Base-by-base conservation (phyloP, 2,113 vertebrate genomes). In the Ciconia stormi region DNA sequence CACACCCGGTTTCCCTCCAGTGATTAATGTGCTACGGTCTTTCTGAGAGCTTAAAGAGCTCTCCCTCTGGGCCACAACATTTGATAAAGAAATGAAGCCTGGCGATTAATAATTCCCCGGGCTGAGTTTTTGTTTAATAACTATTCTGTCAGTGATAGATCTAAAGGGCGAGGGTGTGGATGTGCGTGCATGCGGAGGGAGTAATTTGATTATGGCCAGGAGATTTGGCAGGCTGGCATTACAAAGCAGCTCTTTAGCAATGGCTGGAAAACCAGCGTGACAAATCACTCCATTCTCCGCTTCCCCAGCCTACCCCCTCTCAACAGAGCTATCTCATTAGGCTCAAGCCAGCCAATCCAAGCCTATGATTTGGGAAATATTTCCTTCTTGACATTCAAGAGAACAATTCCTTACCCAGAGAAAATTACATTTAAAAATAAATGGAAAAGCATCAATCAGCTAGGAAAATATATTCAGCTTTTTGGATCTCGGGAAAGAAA, bases 51-150 rank as follows among this genome's bases (percentile, higher is more conserved):
- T 91, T 96, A 94, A 97, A 98, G 97, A 97, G 82, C 87, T 98
- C 71, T 98, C 98, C 98, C 98, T 98, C 91, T 8, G 65, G 98
- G 98, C 96, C 97, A 96, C 89, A 95, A 82, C 95, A 97, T 98
- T 98, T 98, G 98, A 98, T 98, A 98, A 98, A 98, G 97, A 98
- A 98, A 98, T 98, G 98, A 98, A 98, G 97, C 97, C 95, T 97
- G 87, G 93, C 91, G 70, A 98, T 98, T 98, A 98, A 98, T 98
- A 98, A 98, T 98, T 98, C 97, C 97, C 96, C 7, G 23, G 94
- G 95, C 94, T 94, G 98, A 98, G 97, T 97, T 98, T 98, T 98
- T 98, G 97, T 98, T 98, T 98, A 98, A 98, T 98, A 98, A 98
- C 97, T 97, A 71, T 97, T 97, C 95, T 98, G 98, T 97, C 98